Conservation (phyloP, 2,113 vertebrate species). For the Cyphomyrus plagiostoma region DNA sequence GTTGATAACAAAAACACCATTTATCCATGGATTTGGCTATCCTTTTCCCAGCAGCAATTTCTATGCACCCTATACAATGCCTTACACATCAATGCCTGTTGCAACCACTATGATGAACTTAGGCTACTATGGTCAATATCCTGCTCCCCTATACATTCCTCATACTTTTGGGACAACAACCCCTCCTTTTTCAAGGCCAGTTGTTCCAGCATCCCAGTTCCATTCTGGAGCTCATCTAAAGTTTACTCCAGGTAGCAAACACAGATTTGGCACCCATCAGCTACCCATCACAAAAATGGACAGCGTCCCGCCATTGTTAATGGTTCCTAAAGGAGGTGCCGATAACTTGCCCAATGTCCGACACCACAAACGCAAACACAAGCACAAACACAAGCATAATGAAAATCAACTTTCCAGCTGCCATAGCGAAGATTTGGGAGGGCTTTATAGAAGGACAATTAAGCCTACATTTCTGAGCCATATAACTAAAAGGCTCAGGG, state of each 20-base stretch:
- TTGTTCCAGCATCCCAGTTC: constrained; percentile 87
- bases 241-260: constrained; percentile 78
- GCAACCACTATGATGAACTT: constrained; percentile 81
- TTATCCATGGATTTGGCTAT: constrained; percentile 96
- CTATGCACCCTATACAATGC: constrained; percentile 99
- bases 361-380: constrained; percentile 96
- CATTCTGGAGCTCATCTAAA: constrained; percentile 81
- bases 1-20: constrained; percentile 98
- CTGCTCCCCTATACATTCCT: constrained; percentile 87
- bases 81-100: constrained; percentile 94
- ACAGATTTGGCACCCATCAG: constrained; percentile 74
- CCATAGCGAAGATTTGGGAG: constrained; percentile 79
- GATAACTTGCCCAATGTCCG: constrained; percentile 71
- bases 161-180: constrained; percentile 80
- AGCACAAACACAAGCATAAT: constrained; percentile 98
- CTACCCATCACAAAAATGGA: constrained; percentile 67
- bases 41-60: constrained; percentile 96
- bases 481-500: constrained; percentile 68
- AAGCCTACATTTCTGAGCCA: constrained; percentile 71
- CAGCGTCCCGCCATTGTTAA: constrained; percentile 67
- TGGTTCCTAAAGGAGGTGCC: constrained; percentile 64
- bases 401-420: constrained; percentile 78
- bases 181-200: constrained; percentile 91
- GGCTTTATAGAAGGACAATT: constrained; percentile 83
- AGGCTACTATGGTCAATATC: constrained; percentile 92